These are phyloP conservation scores for Gymnoscopelus braueri DNA, from an alignment of 2,797 vertebrate genomes.

Conservation along the genomic window DNA sequence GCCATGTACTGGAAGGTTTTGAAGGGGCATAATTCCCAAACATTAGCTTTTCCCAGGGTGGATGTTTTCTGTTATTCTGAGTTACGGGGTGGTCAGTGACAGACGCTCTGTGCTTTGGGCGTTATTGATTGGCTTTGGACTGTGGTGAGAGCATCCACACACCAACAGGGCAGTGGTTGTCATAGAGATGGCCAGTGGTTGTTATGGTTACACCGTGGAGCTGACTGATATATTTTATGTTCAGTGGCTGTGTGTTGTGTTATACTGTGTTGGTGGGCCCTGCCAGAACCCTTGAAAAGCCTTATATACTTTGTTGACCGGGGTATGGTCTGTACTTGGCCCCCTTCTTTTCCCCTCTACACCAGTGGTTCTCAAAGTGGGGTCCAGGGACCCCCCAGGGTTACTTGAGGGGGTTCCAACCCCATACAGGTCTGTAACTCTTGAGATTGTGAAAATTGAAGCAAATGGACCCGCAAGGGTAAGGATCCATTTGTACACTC, in stretches of 20 bases:
- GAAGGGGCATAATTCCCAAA: neutral
- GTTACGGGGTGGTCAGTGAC: neutral
- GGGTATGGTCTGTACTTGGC: too few relatives aligned
- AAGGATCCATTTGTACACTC: too few relatives aligned
- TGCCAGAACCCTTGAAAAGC: constrained; percentile 41
- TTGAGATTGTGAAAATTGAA: too few relatives aligned
- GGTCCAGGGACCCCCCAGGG: too few relatives aligned
- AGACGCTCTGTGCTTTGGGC: constrained; percentile 14
- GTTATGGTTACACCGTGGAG: constrained; percentile 58
- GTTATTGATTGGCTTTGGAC: neutral
- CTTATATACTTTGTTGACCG: too few relatives aligned
- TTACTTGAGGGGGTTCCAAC: too few relatives aligned
- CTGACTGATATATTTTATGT: constrained; percentile 65
- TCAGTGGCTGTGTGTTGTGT: constrained; percentile 66
- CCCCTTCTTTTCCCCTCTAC: too few relatives aligned
- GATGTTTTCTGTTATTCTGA: neutral
- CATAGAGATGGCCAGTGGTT: constrained; percentile 65
- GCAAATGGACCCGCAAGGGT: too few relatives aligned
- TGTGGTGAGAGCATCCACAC: constrained; percentile 24
- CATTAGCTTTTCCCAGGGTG: neutral
- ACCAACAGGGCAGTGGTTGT: constrained; percentile 54
- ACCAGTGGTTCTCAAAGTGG: too few relatives aligned
- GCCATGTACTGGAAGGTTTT: neutral
- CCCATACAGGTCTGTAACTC: too few relatives aligned
- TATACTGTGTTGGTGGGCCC: constrained; percentile 44